Conservation (phyloP, 64 coral and sea anemone species). For the Montipora efflorescens region DNA sequence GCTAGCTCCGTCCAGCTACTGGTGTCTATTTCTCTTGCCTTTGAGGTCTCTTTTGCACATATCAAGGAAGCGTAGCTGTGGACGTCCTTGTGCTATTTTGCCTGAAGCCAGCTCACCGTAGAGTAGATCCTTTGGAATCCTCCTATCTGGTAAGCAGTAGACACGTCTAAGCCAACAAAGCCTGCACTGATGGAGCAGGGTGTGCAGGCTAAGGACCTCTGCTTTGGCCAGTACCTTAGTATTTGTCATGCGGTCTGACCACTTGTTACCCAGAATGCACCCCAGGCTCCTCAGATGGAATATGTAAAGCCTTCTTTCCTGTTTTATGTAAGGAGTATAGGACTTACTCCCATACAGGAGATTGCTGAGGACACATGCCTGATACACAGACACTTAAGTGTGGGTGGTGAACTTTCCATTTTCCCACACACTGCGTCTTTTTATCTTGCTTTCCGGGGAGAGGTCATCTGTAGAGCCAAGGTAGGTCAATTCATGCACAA, state of each 20-base stretch:
- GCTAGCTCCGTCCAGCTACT: neutral
- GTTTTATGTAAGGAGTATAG: neutral
- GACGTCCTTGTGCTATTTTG: neutral
- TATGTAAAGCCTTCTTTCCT: neutral
- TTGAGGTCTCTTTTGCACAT: neutral
- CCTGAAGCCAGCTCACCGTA: neutral
- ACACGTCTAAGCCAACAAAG: neutral
- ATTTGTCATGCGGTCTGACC: neutral
- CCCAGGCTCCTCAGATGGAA: neutral
- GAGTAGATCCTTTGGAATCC: no score
- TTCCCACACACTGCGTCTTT: neutral
- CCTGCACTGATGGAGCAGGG: neutral
- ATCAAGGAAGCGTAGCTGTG: neutral
- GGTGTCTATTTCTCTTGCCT: neutral
- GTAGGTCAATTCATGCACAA: conserved; percentile 8
- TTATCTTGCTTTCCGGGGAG: neutral
- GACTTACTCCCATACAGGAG: neutral
- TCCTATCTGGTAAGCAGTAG: no score
- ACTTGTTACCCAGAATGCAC: neutral
- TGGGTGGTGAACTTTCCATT: neutral
- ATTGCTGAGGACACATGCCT: neutral
- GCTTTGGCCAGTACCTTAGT: neutral
- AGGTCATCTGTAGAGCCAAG: conserved; percentile 39
- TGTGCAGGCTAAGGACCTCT: neutral
- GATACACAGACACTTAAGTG: neutral